phyloP scores from a whole-genome alignment of 1,140 invertebrate genomes.

The Copidosoma floridanum region DNA sequence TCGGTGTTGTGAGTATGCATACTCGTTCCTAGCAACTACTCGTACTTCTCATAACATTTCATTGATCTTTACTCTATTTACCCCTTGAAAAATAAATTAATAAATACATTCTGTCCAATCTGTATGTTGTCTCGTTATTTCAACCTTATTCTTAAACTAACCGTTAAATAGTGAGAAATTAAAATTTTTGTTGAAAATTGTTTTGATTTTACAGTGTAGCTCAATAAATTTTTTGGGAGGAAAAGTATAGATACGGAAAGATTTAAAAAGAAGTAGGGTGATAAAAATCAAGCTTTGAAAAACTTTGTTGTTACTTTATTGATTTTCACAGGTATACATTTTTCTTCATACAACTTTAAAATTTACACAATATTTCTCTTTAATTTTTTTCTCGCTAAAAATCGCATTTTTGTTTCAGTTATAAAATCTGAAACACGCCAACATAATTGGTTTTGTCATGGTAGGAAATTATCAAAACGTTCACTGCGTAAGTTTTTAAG shows the following conservation, averaged over 20 bases:
- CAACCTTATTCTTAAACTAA: too few relatives aligned
- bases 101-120: conserved; percentile 58
- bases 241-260: too few relatives aligned
- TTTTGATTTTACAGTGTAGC: too few relatives aligned
- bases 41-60: conserved; percentile 57
- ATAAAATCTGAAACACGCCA: too few relatives aligned
- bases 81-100: conserved; percentile 50
- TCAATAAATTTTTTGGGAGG: too few relatives aligned
- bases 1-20: conserved; percentile 57
- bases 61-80: conserved; percentile 57
- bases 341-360: conserved; percentile 22
- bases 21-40: conserved; percentile 57
- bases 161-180: too few relatives aligned
- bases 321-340: conserved; percentile 32
- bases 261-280: too few relatives aligned
- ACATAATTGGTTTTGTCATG: conserved; percentile 21
- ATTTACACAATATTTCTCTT: conserved; percentile 27
- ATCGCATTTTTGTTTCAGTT: too few relatives aligned
- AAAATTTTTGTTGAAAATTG: too few relatives aligned
- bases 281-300: background rate
- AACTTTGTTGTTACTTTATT: background rate
- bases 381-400: background rate
- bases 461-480: conserved; percentile 19
- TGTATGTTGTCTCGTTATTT: conserved; percentile 22
- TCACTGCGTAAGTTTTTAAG: background rate